Evolutionary conservation across 2,113 vertebrate genomes (phyloP).

Genomic region (Athene noctua): DNA sequence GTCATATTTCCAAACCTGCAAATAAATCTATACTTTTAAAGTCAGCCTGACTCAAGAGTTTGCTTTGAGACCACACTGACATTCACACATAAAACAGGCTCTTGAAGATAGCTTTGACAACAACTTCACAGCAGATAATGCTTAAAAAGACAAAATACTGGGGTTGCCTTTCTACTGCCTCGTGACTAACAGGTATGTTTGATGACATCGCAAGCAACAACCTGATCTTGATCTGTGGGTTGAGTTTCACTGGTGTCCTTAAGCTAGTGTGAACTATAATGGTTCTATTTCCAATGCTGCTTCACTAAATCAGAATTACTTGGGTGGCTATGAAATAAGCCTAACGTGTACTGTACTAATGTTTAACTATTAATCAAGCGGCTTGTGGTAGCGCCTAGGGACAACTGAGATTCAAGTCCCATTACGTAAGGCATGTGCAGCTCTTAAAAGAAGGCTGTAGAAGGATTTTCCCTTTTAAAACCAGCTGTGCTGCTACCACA

Average conservation of each 20-base stretch:
- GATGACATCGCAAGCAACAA: background rate
- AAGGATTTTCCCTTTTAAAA: constrained; percentile 21
- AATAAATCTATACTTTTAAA: background rate
- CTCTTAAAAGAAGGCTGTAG: background rate
- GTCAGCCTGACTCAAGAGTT: background rate
- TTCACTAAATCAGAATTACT: constrained; percentile 2
- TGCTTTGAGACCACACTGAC: background rate
- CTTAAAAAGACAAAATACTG: background rate
- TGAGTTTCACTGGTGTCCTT: background rate
- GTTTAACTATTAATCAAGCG: constrained; percentile 25
- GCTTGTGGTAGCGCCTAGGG: background rate
- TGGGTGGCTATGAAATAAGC: background rate
- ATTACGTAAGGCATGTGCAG: background rate
- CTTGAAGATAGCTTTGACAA: constrained; percentile 12
- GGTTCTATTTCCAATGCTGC: background rate
- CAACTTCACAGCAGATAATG: background rate
- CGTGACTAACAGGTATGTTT: background rate
- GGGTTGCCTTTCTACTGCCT: background rate
- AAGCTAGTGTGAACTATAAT: background rate
- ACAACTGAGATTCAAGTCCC: background rate
- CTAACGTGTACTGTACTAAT: background rate
- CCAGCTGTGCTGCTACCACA: background rate
- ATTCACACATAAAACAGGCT: background rate
- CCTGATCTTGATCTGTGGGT: background rate
- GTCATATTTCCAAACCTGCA: background rate